A percentile compares a stretch with the other conserved stretches of the same genome.
phyloP scores from a whole-genome alignment of 2,113 vertebrate genomes.

The Catagonus wagneri region DNA sequence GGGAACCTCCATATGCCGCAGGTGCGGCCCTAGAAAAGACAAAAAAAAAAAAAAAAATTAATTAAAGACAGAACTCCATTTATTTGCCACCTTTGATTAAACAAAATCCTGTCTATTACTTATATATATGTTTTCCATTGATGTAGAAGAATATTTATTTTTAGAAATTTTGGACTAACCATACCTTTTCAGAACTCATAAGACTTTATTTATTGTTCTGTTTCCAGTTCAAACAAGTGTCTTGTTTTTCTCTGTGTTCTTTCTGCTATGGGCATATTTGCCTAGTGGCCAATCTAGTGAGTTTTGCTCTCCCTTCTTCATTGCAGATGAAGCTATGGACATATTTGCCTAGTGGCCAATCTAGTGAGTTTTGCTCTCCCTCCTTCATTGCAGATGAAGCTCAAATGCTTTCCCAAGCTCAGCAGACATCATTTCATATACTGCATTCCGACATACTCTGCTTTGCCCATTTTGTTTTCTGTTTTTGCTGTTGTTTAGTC shows the following conservation, averaged over 20 bases:
- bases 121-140: background rate
- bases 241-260: background rate
- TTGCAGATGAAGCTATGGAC: background rate
- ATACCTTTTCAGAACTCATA: background rate
- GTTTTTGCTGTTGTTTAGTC: background rate
- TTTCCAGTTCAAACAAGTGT: background rate
- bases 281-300: background rate
- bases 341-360: background rate
- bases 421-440: background rate
- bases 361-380: background rate
- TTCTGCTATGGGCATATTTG: background rate
- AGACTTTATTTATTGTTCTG: constrained; percentile 6
- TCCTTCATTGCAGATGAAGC: background rate
- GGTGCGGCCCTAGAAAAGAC: too few relatives aligned
- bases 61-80: background rate
- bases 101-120: background rate
- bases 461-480: background rate
- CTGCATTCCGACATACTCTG: too few relatives aligned
- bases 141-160: background rate
- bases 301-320: background rate
- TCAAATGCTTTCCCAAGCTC: background rate
- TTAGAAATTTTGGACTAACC: constrained; percentile 8
- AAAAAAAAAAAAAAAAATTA: too few relatives aligned
- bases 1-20: too few relatives aligned
- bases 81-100: background rate